Evolutionary conservation across 1,140 invertebrate genomes (phyloP).

Genomic region (Penaeus japonicus): DNA sequence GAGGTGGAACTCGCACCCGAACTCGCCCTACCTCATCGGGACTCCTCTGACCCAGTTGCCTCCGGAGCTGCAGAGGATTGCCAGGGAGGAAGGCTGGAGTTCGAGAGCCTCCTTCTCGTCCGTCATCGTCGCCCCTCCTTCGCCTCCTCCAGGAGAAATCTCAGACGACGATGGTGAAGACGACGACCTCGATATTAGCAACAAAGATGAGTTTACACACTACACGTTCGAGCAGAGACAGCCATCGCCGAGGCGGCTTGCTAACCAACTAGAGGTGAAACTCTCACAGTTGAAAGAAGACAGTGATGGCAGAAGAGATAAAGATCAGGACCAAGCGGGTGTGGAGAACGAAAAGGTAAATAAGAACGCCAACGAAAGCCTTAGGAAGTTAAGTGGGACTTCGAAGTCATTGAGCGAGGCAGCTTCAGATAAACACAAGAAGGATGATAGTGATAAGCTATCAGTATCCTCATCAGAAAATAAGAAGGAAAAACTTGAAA

Average conservation of each 20-base stretch:
- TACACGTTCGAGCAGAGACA: constrained; percentile 21
- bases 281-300: constrained; percentile 60
- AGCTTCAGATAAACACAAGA: not conserved
- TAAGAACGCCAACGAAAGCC: not conserved
- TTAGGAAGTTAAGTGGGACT: not conserved
- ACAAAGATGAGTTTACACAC: constrained; percentile 27
- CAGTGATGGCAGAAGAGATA: constrained; percentile 59
- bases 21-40: constrained; percentile 82
- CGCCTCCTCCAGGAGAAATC: constrained; percentile 75
- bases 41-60: constrained; percentile 64
- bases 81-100: not conserved
- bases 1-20: constrained; percentile 83
- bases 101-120: constrained; percentile 63
- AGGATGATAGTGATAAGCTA: not conserved
- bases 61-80: not conserved
- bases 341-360: not conserved
- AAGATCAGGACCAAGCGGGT: constrained; percentile 43
- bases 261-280: constrained; percentile 14
- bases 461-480: not conserved
- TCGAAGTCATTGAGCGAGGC: no score
- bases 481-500: not conserved
- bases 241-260: constrained; percentile 13
- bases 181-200: constrained; percentile 57
- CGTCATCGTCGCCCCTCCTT: constrained; percentile 75
- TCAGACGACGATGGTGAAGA: constrained; percentile 65